phyloP scores from a whole-genome alignment of 1,140 invertebrate species.

The Leptinotarsa texana region DNA sequence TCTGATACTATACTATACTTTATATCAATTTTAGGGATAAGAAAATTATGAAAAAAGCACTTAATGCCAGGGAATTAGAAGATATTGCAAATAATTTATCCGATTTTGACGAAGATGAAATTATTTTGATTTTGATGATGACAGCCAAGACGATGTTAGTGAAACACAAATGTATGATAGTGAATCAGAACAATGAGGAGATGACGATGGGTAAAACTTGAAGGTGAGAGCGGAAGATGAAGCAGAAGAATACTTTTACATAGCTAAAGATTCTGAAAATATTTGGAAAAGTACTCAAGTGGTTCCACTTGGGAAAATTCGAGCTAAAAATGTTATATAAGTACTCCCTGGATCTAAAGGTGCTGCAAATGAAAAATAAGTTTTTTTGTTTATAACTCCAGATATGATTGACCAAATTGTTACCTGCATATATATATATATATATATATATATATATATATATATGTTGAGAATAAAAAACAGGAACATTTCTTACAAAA shows the following conservation, averaged over 20 bases:
- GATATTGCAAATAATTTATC: no score
- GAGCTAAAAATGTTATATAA: neutral
- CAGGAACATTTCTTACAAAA: no score
- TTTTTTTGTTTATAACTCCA: neutral
- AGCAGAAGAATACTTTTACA: neutral
- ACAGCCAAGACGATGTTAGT: neutral
- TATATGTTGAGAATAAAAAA: no score
- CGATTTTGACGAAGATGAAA: neutral
- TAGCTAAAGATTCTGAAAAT: neutral
- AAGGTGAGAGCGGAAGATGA: neutral
- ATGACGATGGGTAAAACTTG: neutral
- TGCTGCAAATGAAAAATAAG: neutral
- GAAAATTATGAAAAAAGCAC: neutral
- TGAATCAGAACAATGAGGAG: neutral
- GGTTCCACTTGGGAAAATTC: neutral
- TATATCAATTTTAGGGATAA: neutral
- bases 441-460: no score
- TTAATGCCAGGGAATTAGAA: no score
- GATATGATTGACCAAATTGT: neutral
- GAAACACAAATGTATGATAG: neutral
- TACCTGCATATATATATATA: neutral
- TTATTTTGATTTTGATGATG: neutral
- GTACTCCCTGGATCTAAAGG: neutral
- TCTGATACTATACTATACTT: slow-evolving; percentile 1
- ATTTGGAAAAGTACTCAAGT: neutral